Base-by-base conservation (phyloP, 2,113 vertebrate species). In the Poicephalus meyeri region DNA sequence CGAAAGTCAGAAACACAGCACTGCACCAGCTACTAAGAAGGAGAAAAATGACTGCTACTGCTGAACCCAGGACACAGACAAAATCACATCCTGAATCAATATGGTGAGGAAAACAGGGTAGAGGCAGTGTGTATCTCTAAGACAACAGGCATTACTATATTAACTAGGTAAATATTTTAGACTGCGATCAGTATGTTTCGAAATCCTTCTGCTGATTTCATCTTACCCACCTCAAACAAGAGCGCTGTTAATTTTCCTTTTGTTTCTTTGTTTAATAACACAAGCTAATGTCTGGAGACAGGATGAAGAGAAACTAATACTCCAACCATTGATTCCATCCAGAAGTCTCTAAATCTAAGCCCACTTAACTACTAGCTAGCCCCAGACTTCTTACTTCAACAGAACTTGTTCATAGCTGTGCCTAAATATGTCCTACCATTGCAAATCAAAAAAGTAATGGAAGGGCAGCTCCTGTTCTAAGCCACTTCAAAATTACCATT, bases 391-490 rank as follows among this genome's bases (percentile, higher is more conserved):
- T 77, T 16, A 68, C 53, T 80, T 90, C 55, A 83, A 50, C 2
- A 46, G 29, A 86, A 55, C 64, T 86, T 80, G 23, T 70, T 89
- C 20, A 37, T 7, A 70, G 47, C 31, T 85, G 53, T 52, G 28
- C 41, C 42, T 73, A 80, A 70, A 60, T 70, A 64, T 80, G 42
- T 29, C 35, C 86, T 74, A 71, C n/a, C 29, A 46, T 58, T 39
- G 50, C 42, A 64, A 65, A 93, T 55, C n/a, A 85, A 65, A 87
- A 87, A 76, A 42, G 21, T 15, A 79, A 91, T 52, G 65, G 77
- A 85, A 88, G 53, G 17, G 20, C 64, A 92, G 20, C 8, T 85
- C 18, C 60, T 47, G 13, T 90, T 63, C 26, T 71, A 70, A 80
- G 37, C 28, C 66, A 64, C 37, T 86, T 89, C 39, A 44, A 73